Base-by-base conservation (phyloP, 2,113 vertebrate genomes). In the Athene cunicularia region DNA sequence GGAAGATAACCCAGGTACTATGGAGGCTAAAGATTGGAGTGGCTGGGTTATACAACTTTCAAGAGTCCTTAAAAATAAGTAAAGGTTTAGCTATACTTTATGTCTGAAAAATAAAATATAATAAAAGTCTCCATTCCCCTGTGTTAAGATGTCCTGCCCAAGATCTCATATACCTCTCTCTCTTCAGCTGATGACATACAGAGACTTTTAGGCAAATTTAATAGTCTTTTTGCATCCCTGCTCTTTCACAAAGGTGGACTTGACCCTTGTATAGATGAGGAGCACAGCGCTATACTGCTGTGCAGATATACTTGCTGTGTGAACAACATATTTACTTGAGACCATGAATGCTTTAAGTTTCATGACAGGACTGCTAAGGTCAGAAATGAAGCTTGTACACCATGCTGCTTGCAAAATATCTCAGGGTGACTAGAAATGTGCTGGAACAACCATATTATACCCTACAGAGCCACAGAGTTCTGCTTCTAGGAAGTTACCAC, bases 361-460 rank as follows among this genome's bases (percentile, higher is more conserved):
- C 35, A 20, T 27, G 33, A 52, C n/a, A 80, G 33, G 60, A 59
- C 35, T 80, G 72, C 33, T 74, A 80, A 77, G 59, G 60, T 84
- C 80, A 74, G 41, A 92, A 68, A 86, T 41, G 88, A 92, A 88
- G 30, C 56, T 93, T 79, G 45, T 12, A 45, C 60, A 85, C 47
- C 76, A 86, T 47, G 81, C 63, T 92, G 72, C 55, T 95, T 72
- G 74, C 88, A 92, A 86, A 96, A 92, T 76, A 80, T 79, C 56
- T 84, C 90, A 52, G 35, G 13, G 17, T 80, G 60, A 59, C 66
- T 67, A 84, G 72, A 96, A 95, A 81, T 81, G 26, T 84, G 39
- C 73, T 74, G 60, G 43, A 95, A 79, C n/a, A 60, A 7, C 41
- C 43, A 10, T 84, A 81, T 74, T 95, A 92, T 52, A 80, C 60